These are phyloP conservation scores for Macrobrachium nipponense DNA, from an alignment of 1,140 invertebrate genomes.

Conservation along the genomic window DNA sequence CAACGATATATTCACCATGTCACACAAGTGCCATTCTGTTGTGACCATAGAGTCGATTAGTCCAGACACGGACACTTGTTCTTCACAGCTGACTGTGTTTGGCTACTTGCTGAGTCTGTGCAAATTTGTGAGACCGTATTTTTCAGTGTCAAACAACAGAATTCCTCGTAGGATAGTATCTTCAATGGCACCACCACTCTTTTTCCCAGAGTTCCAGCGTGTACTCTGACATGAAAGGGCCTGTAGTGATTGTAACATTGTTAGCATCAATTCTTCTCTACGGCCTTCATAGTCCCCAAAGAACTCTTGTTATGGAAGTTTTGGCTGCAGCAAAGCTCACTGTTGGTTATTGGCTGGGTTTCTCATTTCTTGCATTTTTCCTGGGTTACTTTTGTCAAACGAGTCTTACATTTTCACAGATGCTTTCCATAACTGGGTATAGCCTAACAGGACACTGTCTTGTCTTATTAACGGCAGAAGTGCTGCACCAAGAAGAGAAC, in stretches of 20 bases:
- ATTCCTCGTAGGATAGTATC: conserved; percentile 27
- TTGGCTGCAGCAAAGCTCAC: conserved; percentile 22
- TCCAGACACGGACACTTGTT: background rate
- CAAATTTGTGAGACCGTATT: conserved; percentile 16
- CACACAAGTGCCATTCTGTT: conserved; percentile 34
- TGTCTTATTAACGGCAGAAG: conserved; percentile 38
- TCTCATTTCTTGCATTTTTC: conserved; percentile 36
- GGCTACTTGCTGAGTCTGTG: background rate
- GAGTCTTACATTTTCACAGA: conserved; percentile 20
- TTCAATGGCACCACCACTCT: conserved; percentile 37
- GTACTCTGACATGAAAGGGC: conserved; percentile 50
- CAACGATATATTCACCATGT: background rate
- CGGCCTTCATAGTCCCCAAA: conserved; percentile 31
- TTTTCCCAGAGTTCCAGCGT: conserved; percentile 27
- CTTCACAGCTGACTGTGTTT: background rate
- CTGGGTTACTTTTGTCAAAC: conserved; percentile 34
- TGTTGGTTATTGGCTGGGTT: conserved; percentile 39
- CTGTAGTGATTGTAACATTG: conserved; percentile 2
- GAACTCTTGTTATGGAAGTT: conserved; percentile 33
- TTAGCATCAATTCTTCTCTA: conserved; percentile 37
- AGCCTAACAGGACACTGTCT: conserved; percentile 46
- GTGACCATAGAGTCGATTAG: conserved; percentile 39
- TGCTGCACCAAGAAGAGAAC: conserved; percentile 49
- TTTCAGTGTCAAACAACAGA: conserved; percentile 24
- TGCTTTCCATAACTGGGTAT: conserved; percentile 41